A percentile compares a stretch with the other conserved stretches of the same genome.
phyloP scores from a whole-genome alignment of 2,113 vertebrate genomes.

The Cavia porcellus region DNA sequence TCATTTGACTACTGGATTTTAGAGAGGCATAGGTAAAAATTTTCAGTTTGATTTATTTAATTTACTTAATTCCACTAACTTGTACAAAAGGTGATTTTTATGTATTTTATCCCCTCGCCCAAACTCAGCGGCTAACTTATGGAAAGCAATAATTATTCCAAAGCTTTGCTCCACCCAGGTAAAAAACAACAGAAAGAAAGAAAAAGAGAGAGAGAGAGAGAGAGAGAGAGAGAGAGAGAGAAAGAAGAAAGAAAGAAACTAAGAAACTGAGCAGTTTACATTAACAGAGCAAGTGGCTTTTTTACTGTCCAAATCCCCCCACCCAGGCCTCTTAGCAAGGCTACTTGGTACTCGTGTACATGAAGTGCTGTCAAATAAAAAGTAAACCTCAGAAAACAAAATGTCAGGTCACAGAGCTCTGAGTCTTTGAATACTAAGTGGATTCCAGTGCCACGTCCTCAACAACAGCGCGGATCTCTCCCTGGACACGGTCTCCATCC shows the following conservation, averaged over 20 bases:
- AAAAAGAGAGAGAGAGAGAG: too few species aligned
- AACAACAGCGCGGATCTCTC: background rate
- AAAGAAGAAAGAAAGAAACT: too few species aligned
- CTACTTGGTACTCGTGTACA: background rate
- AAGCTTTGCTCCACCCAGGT: background rate
- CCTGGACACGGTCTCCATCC: background rate
- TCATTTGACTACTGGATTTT: constrained; percentile 32
- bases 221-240: too few species aligned
- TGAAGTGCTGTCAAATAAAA: background rate
- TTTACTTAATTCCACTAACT: background rate
- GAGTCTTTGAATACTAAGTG: background rate
- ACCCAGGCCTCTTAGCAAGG: background rate
- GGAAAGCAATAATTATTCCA: background rate
- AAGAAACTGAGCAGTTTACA: background rate
- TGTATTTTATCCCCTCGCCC: background rate
- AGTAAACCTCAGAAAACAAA: background rate
- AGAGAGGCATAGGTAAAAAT: constrained; percentile 19
- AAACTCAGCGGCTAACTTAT: constrained; percentile 3
- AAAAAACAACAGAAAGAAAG: too few species aligned
- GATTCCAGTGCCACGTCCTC: background rate
- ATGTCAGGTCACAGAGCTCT: background rate
- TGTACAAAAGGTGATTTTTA: background rate
- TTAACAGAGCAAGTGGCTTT: background rate
- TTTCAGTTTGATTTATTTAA: constrained; percentile 47
- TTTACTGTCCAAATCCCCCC: background rate